These are phyloP conservation scores for Cacajao melanocephalus DNA, from an alignment of 2,797 vertebrate species.

Conservation along the genomic window DNA sequence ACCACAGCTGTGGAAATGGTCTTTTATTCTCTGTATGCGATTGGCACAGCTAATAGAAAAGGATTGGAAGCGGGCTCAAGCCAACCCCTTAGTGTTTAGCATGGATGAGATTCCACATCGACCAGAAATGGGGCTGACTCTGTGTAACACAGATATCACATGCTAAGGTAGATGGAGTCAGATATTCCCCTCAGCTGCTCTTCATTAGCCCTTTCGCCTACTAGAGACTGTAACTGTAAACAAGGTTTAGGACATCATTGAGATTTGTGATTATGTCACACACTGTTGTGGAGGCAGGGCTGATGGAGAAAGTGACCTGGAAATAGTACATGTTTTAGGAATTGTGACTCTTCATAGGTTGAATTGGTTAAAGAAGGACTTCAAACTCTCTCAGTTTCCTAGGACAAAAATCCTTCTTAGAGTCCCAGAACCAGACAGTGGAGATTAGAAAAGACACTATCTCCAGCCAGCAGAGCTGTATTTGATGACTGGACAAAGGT, in stretches of 20 bases:
- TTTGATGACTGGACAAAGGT: neutral
- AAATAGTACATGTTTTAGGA: neutral
- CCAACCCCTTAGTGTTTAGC: neutral
- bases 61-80: neutral
- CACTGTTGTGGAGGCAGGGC: neutral
- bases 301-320: neutral
- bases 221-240: neutral
- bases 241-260: neutral
- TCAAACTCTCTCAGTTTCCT: neutral
- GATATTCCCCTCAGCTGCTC: neutral
- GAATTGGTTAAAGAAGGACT: neutral
- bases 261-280: neutral
- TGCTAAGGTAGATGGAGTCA: neutral
- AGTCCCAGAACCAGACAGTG: neutral
- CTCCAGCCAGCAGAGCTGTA: neutral
- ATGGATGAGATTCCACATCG: neutral
- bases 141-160: rapidly evolving
- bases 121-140: neutral
- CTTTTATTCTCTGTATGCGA: neutral
- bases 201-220: neutral
- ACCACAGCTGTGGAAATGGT: neutral
- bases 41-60: neutral
- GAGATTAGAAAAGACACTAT: neutral
- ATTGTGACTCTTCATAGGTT: neutral
- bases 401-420: neutral